Base-by-base conservation (phyloP, 2,888 invertebrate species). In the Eutolmus rufibarbis region DNA sequence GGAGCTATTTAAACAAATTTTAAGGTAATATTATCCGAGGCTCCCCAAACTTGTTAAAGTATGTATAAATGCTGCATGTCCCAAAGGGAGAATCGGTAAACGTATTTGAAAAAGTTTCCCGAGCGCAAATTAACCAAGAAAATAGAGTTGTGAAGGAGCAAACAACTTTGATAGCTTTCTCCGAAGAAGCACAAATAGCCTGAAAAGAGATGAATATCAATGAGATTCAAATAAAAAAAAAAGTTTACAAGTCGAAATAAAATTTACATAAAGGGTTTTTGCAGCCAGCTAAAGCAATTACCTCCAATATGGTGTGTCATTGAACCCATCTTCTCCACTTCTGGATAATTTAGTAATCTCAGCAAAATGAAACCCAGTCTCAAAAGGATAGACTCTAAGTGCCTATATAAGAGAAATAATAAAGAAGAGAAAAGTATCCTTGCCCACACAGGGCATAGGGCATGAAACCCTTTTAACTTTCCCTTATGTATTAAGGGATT, bases 201-300 rank as follows among this genome's bases (percentile, higher is more conserved):
- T 23, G 78, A 43, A 40, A 37, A 23, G 43, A 43, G 37, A 78
- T 78, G 78, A 78, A 78, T 78, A 78, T 78, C 78, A 78, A 78
- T 78, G 78, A 78, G 43, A 5, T 37, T 40, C 43, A 43, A 78
- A 78, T 40, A 78, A 78, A 78, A 78, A 78, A 78, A 78, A 78
- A 78, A 78, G 78, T 78, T 77, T 31, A 40, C 34, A 77, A 37
- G 34, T 37, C 19, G 37, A 77, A 77, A 77, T 77, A 19, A 77
- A 77, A 77, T 77, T 77, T 77, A 8, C 77, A 77, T 77, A 77
- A 77, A 77, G 77, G 77, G 78, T 78, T 78, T 40, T 66, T 43
- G 78, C 14, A 78, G 78, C 43, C 23, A 19, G 40, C 78, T 43
- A n/a, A 78, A 78, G 40, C 37, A 78, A 78, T 78, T 78, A 40